Evolutionary conservation across 2,113 vertebrate species (phyloP).

Genomic region (Sebastes schlegelii): DNA sequence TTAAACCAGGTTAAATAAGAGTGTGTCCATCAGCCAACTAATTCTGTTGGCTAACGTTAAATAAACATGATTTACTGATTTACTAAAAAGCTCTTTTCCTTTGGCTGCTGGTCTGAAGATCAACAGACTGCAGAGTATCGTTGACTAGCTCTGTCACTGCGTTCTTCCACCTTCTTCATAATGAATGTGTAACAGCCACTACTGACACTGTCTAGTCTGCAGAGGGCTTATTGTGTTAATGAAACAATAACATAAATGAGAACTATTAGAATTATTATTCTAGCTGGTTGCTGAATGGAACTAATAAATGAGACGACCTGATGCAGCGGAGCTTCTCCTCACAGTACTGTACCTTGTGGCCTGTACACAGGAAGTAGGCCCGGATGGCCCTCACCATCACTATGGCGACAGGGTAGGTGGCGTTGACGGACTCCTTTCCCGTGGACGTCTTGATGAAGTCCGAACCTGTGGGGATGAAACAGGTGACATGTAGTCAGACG

Average conservation of each 20-base stretch:
- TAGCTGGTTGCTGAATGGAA: not conserved
- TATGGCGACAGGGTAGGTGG: constrained; percentile 92
- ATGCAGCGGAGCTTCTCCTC: not conserved
- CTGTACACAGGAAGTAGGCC: constrained; percentile 92
- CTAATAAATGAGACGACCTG: not conserved
- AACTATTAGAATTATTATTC: not conserved
- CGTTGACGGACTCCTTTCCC: constrained; percentile 96
- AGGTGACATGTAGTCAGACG: not conserved
- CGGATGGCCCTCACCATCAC: constrained; percentile 96
- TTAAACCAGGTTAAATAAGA: not conserved
- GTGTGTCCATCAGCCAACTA: not conserved
- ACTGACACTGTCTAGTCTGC: not conserved
- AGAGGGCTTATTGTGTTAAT: not conserved
- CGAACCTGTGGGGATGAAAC: constrained; percentile 84
- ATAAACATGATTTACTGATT: not conserved
- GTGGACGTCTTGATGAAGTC: constrained; percentile 99
- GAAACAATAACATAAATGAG: not conserved
- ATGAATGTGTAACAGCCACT: too few relatives aligned
- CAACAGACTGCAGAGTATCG: not conserved
- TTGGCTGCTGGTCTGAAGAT: not conserved
- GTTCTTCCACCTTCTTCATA: not conserved
- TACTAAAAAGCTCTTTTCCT: not conserved
- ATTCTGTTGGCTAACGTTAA: not conserved
- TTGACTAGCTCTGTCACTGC: too few relatives aligned
- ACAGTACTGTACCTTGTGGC: constrained; percentile 87